A percentile compares a stretch with the other conserved stretches of the same genome.
Evolutionary conservation across 2,888 invertebrate genomes (phyloP).

Genomic region (Corbicula japonica): DNA sequence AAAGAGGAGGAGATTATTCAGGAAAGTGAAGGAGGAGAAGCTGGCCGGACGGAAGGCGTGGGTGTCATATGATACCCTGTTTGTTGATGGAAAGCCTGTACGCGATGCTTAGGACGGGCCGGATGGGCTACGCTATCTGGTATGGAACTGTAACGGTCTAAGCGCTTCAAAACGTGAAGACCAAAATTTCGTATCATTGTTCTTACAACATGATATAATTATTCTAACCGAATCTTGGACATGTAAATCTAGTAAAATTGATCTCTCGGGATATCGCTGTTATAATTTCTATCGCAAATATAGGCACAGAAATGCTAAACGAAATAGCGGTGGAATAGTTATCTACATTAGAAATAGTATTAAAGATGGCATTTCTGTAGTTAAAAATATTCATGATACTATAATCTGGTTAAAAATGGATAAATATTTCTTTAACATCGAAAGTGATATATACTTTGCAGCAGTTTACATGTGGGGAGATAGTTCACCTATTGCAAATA

Average conservation of each 20-base stretch:
- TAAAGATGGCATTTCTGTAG: neutral
- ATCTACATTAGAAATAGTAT: neutral
- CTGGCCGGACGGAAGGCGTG: constrained; percentile 26
- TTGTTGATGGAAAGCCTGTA: constrained; percentile 2
- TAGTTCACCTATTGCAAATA: neutral
- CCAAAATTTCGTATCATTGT: neutral
- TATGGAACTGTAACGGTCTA: constrained; percentile 8
- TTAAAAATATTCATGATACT: too few species aligned
- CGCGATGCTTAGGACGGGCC: neutral
- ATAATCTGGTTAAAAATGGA: neutral
- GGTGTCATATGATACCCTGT: constrained; percentile 12
- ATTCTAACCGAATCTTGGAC: constrained; percentile 14
- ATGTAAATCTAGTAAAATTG: constrained; percentile 2
- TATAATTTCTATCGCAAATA: constrained; percentile 14
- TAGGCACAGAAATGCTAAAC: constrained; percentile 7
- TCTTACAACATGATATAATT: neutral
- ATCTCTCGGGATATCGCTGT: constrained; percentile 8
- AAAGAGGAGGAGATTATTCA: constrained; percentile 1
- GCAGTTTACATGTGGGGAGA: constrained; percentile 3
- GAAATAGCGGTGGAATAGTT: constrained; percentile 5
- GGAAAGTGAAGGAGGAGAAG: constrained; percentile 24
- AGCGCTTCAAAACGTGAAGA: neutral
- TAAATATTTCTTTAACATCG: neutral
- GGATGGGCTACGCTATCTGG: too few species aligned
- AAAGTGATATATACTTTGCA: too few species aligned